phyloP scores from a whole-genome alignment of 2,113 vertebrate genomes.

The Pitta sordida region DNA sequence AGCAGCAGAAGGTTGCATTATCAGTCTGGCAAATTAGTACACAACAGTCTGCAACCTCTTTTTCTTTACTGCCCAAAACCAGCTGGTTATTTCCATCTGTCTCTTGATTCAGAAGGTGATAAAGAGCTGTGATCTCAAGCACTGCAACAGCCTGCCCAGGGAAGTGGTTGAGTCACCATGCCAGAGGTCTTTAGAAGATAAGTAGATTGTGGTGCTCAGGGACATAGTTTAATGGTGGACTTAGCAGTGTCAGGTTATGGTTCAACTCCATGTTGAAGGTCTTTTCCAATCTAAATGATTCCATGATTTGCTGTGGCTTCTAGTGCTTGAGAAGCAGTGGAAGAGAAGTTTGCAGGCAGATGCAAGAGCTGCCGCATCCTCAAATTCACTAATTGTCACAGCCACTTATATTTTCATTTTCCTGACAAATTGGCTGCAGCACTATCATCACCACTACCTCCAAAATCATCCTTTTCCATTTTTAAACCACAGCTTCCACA shows the following conservation, averaged over 20 bases:
- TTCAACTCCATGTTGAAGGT: background rate
- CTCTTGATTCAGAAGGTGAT: background rate
- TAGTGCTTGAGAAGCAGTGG: background rate
- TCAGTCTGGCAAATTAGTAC: rapidly evolving
- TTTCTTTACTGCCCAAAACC: background rate
- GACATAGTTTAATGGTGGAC: background rate
- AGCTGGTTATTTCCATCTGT: background rate
- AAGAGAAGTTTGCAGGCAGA: background rate
- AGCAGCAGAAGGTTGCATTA: rapidly evolving
- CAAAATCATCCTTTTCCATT: background rate
- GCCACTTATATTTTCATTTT: background rate
- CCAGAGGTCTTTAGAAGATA: background rate
- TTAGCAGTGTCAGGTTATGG: background rate
- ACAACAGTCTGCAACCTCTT: background rate
- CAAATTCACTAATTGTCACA: background rate
- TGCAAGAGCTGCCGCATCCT: background rate
- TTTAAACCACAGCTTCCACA: background rate
- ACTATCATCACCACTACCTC: background rate
- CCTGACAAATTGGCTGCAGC: background rate
- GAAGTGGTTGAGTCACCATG: background rate
- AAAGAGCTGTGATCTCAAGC: background rate
- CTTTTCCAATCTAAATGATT: background rate
- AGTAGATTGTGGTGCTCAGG: background rate
- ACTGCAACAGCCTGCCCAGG: background rate
- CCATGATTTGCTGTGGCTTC: background rate